A percentile compares a stretch with the other conserved stretches of the same genome.
phyloP scores from a whole-genome alignment of 1,140 invertebrate species.

The Nasonia vitripennis region DNA sequence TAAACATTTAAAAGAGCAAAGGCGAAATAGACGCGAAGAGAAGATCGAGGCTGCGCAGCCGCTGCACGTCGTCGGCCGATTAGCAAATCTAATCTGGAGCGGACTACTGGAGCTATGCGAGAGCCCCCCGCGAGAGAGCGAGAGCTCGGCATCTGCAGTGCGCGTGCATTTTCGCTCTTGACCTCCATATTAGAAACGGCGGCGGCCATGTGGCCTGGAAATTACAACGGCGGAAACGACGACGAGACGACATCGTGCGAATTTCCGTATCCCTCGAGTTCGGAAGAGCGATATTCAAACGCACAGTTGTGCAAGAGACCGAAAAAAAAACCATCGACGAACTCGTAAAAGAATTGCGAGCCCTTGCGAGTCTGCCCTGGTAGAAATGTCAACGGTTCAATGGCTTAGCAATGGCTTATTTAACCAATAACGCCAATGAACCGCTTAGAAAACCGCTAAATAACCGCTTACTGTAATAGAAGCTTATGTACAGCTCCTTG shows the following conservation, averaged over 20 bases:
- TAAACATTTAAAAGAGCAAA: not conserved
- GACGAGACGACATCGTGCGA: not conserved
- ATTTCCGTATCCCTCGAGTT: too few species aligned
- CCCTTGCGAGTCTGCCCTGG: too few species aligned
- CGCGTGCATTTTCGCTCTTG: conserved; percentile 42
- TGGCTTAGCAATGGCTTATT: too few species aligned
- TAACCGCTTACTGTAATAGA: too few species aligned
- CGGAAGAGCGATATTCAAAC: too few species aligned
- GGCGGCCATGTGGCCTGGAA: conserved; percentile 35
- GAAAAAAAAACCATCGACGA: too few species aligned
- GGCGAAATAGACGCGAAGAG: not conserved
- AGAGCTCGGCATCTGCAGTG: not conserved
- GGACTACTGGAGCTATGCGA: not conserved
- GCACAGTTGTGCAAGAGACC: too few species aligned
- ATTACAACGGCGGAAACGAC: conserved; percentile 26
- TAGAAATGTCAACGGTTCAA: too few species aligned
- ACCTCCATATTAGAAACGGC: conserved; percentile 39
- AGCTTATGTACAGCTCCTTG: too few species aligned
- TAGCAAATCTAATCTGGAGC: conserved; percentile 33
- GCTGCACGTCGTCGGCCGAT: not conserved
- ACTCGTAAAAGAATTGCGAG: too few species aligned
- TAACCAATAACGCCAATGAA: too few species aligned
- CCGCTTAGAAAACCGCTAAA: too few species aligned
- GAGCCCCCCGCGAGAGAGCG: not conserved
- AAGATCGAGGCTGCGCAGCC: not conserved